Conservation (phyloP, 2,888 invertebrate species). For the Cosmorhoe ocellata region DNA sequence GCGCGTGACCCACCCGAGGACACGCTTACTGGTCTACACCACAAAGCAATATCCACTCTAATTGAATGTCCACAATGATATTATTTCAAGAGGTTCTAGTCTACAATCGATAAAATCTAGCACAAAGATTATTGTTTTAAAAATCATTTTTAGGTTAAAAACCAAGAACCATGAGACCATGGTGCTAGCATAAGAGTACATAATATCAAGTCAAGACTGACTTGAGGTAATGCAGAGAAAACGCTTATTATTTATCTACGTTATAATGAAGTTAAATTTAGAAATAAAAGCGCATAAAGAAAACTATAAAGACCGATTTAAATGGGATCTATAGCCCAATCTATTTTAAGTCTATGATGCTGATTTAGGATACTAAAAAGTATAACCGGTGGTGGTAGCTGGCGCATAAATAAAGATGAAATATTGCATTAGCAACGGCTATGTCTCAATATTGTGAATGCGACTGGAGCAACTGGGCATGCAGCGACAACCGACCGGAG, state of each 20-base stretch:
- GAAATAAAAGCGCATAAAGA: no score
- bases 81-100: constrained; percentile 34
- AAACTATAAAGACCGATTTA: no score
- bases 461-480: constrained; percentile 27
- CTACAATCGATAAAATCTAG: constrained; percentile 29
- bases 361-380: constrained; percentile 7
- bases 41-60: constrained; percentile 52
- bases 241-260: no score
- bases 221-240: no score
- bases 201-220: no score
- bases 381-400: constrained; percentile 7
- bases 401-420: constrained; percentile 20
- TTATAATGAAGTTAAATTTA: no score
- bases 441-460: constrained; percentile 34
- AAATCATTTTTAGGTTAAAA: constrained; percentile 25
- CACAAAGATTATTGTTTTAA: constrained; percentile 31
- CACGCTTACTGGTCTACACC: constrained; percentile 53
- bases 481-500: constrained; percentile 35
- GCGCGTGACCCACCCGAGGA: constrained; percentile 79
- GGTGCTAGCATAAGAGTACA: background rate
- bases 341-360: background rate
- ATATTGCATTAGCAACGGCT: constrained; percentile 30
- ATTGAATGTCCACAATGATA: constrained; percentile 37
- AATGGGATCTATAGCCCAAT: no score
- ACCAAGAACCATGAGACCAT: constrained; percentile 28